Conservation (phyloP, 2,113 vertebrate species). For the Cochlearius cochlearius region DNA sequence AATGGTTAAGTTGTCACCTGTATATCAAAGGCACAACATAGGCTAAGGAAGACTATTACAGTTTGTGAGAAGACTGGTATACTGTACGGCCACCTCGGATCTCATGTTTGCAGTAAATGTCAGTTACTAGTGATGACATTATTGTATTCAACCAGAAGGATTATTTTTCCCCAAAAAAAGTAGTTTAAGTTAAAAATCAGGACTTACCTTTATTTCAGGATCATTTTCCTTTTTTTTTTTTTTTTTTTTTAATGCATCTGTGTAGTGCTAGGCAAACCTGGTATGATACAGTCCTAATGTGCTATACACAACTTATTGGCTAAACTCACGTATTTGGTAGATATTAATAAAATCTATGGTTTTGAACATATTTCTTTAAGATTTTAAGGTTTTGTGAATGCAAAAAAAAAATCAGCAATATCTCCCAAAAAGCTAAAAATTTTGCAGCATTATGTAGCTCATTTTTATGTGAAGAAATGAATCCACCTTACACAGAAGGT, state of each 20-base stretch:
- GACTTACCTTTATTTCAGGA: background rate
- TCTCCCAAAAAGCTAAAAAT: background rate
- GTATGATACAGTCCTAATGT: background rate
- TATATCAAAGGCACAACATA: background rate
- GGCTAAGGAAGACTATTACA: background rate
- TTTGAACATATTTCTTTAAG: background rate
- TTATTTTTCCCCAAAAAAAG: too few relatives aligned
- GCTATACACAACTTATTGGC: constrained; percentile 21
- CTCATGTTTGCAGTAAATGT: background rate
- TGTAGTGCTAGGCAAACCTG: background rate
- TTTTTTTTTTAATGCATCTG: background rate
- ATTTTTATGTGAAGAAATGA: background rate
- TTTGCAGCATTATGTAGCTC: background rate
- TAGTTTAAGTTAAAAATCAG: background rate
- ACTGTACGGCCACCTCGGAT: background rate
- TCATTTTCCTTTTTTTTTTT: background rate
- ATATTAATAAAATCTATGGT: background rate
- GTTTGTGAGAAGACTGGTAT: background rate
- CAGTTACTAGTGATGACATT: background rate
- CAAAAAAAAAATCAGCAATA: background rate
- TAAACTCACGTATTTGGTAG: constrained; percentile 12
- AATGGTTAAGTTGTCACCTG: background rate
- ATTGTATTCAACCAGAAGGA: background rate
- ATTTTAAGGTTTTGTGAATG: background rate
- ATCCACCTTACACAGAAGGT: background rate